Conservation (phyloP, 2,888 invertebrate species). For the Epistrophe eligans region DNA sequence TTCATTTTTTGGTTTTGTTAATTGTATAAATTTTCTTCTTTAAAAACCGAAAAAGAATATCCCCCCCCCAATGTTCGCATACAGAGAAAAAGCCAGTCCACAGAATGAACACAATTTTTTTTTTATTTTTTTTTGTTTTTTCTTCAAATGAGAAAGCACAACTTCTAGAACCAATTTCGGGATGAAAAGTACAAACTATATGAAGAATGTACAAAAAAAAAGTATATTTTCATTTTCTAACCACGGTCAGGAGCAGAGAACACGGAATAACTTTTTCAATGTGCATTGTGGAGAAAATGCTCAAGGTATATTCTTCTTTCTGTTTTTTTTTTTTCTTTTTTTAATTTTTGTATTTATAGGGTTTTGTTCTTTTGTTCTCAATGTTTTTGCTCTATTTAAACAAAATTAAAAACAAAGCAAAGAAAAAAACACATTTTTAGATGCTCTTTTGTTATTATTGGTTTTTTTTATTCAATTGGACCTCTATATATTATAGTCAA, state of each 20-base stretch:
- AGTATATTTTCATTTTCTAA: conserved; percentile 42
- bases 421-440: conserved; percentile 3
- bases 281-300: conserved; percentile 57
- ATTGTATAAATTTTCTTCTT: not conserved
- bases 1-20: not conserved
- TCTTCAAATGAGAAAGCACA: conserved; percentile 16
- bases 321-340: conserved; percentile 5
- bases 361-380: conserved; percentile 34
- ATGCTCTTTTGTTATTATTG: conserved; percentile 21
- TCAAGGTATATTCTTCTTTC: conserved; percentile 32
- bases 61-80: conserved; percentile 14
- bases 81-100: not conserved
- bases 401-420: conserved; percentile 9
- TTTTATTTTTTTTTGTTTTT: not conserved
- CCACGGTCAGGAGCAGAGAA: conserved; percentile 58
- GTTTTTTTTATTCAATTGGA: conserved; percentile 31
- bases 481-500: not conserved
- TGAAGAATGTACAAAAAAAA: conserved; percentile 16
- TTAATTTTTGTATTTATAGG: not conserved
- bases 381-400: conserved; percentile 32
- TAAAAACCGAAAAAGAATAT: conserved; percentile 19
- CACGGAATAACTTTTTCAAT: conserved; percentile 49
- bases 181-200: conserved; percentile 1
- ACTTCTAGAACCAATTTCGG: conserved; percentile 31
- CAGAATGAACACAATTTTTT: conserved; percentile 1